Conservation (phyloP, 1,140 invertebrate species). For the Mya arenaria region DNA sequence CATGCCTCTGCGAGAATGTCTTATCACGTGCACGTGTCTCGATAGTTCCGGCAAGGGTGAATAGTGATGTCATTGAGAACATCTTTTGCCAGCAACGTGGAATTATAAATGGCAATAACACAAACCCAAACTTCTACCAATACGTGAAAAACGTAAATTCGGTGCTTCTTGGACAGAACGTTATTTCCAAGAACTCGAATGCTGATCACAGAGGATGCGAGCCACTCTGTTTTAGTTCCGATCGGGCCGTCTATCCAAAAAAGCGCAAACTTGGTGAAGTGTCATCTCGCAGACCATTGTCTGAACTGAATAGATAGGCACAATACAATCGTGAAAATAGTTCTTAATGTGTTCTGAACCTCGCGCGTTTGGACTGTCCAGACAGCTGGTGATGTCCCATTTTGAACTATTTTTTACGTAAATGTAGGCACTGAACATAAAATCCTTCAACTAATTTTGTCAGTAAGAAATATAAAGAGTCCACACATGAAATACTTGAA, state of each 20-base stretch:
- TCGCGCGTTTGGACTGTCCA: conserved; percentile 4
- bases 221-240: not conserved
- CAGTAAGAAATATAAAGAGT: no score
- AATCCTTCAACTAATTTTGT: no score
- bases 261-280: not conserved
- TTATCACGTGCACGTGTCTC: not conserved
- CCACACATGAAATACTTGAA: no score
- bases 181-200: conserved; percentile 42
- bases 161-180: conserved; percentile 38
- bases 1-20: not conserved
- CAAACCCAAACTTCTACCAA: conserved; percentile 37
- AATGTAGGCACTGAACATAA: no score
- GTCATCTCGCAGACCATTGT: not conserved
- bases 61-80: conserved; percentile 38
- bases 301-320: not conserved
- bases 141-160: conserved; percentile 40
- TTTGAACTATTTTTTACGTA: no score
- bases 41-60: not conserved
- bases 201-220: conserved; percentile 1
- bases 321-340: not conserved
- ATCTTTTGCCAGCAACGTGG: conserved; percentile 40
- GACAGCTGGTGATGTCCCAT: not conserved
- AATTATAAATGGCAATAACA: conserved; percentile 43
- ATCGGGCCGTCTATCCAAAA: not conserved
- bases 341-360: no score